A percentile compares a stretch with the other conserved stretches of the same genome.
Evolutionary conservation across 1,140 invertebrate species (phyloP).

Genomic region (Spodoptera litura): DNA sequence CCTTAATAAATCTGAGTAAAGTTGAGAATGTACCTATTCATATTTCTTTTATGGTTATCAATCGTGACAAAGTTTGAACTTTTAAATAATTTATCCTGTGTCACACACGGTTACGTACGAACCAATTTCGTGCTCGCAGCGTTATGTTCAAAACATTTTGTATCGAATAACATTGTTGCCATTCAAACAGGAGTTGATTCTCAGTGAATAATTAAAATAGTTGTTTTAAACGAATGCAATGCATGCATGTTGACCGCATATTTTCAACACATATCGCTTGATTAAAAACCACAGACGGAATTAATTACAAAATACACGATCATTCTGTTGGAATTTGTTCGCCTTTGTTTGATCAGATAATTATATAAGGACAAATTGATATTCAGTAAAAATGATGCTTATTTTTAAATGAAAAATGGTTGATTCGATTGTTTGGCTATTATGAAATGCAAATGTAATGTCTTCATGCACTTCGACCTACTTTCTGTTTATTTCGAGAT

Average conservation of each 20-base stretch:
- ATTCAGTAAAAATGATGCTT: constrained; percentile 20
- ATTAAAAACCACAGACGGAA: constrained; percentile 63
- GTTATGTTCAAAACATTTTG: constrained; percentile 35
- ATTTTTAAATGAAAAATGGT: constrained; percentile 17
- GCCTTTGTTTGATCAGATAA: constrained; percentile 30
- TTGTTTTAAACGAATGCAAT: constrained; percentile 64
- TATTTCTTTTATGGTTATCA: constrained; percentile 63
- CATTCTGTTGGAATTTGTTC: constrained; percentile 35
- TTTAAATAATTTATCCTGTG: constrained; percentile 41
- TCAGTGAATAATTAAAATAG: constrained; percentile 77
- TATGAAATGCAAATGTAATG: constrained; percentile 1
- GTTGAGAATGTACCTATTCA: constrained; percentile 71
- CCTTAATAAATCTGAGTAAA: constrained; percentile 82
- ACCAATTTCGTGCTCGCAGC: constrained; percentile 11
- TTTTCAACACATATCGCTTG: constrained; percentile 68
- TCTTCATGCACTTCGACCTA: neutral
- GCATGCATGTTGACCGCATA: constrained; percentile 68
- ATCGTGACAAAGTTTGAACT: constrained; percentile 48
- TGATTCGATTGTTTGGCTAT: neutral
- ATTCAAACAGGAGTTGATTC: constrained; percentile 54
- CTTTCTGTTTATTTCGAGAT: neutral
- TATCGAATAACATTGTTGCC: constrained; percentile 50
- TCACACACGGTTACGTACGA: constrained; percentile 23
- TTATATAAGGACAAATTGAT: constrained; percentile 38
- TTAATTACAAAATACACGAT: constrained; percentile 54